phyloP scores from a whole-genome alignment of 2,888 invertebrate genomes.

The Eristalinus aeneus region DNA sequence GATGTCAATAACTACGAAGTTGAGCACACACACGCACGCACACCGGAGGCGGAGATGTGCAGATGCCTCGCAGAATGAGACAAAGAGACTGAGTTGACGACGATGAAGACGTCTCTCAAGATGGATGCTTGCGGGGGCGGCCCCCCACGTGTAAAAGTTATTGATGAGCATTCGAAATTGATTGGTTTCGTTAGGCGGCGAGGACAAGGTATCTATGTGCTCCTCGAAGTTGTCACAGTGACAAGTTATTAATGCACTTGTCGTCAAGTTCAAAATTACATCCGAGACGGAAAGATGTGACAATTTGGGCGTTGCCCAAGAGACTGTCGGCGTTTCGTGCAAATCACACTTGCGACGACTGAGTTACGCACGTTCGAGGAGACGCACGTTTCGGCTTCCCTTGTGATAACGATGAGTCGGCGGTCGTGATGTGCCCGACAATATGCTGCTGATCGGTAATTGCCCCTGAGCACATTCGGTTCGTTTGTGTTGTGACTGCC shows the following conservation, averaged over 20 bases:
- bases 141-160: neutral
- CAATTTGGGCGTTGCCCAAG: neutral
- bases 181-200: conserved; percentile 34
- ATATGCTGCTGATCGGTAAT: neutral
- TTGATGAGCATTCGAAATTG: conserved; percentile 23
- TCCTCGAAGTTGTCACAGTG: conserved; percentile 7
- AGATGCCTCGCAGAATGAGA: neutral
- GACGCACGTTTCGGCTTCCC: neutral
- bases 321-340: neutral
- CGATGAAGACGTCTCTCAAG: conserved; percentile 23
- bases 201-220: neutral
- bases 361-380: neutral
- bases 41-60: neutral
- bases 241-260: conserved; percentile 12
- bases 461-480: neutral
- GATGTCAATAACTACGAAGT: neutral
- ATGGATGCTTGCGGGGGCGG: neutral
- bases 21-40: neutral
- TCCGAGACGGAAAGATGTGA: neutral
- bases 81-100: neutral
- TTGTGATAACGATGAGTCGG: neutral
- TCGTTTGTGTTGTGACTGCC: neutral
- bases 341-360: neutral
- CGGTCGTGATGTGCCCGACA: neutral
- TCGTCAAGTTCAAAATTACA: neutral